Evolutionary conservation across 1,140 invertebrate genomes (phyloP).

Genomic region (Aphidius gifuensis): DNA sequence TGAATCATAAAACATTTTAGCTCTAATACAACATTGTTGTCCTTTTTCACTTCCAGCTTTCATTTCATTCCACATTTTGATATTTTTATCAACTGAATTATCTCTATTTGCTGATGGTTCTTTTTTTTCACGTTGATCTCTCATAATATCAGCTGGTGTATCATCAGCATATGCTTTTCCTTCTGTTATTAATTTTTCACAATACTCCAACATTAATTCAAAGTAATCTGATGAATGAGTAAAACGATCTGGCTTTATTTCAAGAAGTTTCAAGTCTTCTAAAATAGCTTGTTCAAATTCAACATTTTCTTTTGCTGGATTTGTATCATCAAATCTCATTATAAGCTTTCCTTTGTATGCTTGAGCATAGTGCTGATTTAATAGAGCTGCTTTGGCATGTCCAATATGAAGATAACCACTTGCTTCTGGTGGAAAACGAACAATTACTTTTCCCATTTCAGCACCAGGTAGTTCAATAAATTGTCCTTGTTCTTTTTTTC

Average conservation of each 20-base stretch:
- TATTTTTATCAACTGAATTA: constrained; percentile 82
- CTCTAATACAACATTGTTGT: constrained; percentile 87
- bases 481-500: constrained; percentile 81
- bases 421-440: constrained; percentile 98
- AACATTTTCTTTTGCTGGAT: constrained; percentile 98
- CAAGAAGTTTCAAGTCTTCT: constrained; percentile 87
- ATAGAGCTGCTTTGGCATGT: constrained; percentile 96
- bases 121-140: constrained; percentile 87
- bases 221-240: constrained; percentile 98
- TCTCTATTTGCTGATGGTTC: constrained; percentile 82
- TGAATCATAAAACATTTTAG: constrained; percentile 97
- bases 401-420: constrained; percentile 93
- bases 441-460: constrained; percentile 88
- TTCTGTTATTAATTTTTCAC: constrained; percentile 83
- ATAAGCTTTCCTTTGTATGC: constrained; percentile 92
- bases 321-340: constrained; percentile 99
- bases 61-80: constrained; percentile 95
- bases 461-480: constrained; percentile 95
- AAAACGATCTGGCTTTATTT: constrained; percentile 90
- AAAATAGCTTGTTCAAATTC: constrained; percentile 98
- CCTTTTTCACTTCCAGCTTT: constrained; percentile 76
- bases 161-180: constrained; percentile 96
- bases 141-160: constrained; percentile 92
- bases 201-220: constrained; percentile 83
- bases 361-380: constrained; percentile 97